phyloP scores from a whole-genome alignment of 2,113 vertebrate genomes.

The Micromys minutus region DNA sequence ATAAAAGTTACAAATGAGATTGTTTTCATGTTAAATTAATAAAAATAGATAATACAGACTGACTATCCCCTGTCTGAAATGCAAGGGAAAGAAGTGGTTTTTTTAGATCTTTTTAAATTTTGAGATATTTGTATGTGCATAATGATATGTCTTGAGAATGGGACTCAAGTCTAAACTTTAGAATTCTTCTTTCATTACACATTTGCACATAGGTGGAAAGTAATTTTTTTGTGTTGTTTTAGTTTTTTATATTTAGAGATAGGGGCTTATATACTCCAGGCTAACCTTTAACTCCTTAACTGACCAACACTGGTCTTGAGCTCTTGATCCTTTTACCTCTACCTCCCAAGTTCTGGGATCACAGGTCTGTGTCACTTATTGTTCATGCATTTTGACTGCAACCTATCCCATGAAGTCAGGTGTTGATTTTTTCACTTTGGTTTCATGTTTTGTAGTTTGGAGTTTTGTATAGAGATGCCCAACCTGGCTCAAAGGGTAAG shows the following conservation, averaged over 20 bases:
- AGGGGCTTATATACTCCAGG: not conserved
- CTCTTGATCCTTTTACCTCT: not conserved
- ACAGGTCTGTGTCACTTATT: not conserved
- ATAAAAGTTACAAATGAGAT: constrained; percentile 21
- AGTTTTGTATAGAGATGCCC: not conserved
- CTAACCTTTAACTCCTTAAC: not conserved
- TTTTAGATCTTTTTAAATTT: not conserved
- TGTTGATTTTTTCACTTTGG: not conserved
- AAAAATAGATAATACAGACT: not conserved
- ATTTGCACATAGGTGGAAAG: not conserved
- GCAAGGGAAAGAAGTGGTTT: not conserved
- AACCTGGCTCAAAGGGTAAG: constrained; percentile 9
- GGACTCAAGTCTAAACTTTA: not conserved
- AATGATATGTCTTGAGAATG: not conserved
- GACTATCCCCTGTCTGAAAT: not conserved
- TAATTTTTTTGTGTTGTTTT: not conserved
- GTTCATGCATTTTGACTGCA: not conserved
- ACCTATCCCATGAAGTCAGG: not conserved
- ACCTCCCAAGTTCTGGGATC: not conserved
- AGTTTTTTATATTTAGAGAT: not conserved
- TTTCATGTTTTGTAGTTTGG: constrained; percentile 4
- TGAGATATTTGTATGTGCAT: not conserved
- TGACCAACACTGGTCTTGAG: not conserved
- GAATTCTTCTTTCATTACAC: not conserved
- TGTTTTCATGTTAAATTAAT: constrained; percentile 52